Evolutionary conservation across 2,113 vertebrate species (phyloP).

Genomic region (Callipepla squamata): DNA sequence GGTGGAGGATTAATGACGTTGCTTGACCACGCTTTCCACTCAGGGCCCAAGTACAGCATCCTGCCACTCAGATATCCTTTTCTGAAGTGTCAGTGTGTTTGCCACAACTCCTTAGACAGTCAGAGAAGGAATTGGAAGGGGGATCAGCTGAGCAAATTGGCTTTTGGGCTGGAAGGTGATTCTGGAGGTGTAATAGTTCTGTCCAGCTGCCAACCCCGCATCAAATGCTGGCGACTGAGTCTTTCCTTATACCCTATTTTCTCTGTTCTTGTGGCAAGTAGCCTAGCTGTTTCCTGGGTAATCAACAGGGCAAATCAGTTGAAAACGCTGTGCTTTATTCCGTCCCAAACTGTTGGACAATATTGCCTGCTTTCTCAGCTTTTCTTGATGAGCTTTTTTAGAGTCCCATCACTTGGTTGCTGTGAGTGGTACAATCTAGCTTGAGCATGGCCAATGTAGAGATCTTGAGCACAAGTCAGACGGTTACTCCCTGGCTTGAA

Average conservation of each 20-base stretch:
- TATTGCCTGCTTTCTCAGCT: background rate
- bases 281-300: background rate
- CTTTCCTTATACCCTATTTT: background rate
- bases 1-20: background rate
- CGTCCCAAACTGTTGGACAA: background rate
- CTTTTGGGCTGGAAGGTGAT: background rate
- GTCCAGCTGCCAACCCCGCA: background rate
- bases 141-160: background rate
- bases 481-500: background rate
- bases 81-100: background rate
- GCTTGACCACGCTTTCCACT: background rate
- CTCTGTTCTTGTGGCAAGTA: background rate
- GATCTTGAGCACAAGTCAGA: background rate
- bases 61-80: background rate
- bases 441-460: background rate
- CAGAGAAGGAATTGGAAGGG: background rate
- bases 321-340: background rate
- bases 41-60: background rate
- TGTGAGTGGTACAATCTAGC: fast-evolving
- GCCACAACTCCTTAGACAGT: background rate
- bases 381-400: background rate
- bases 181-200: background rate
- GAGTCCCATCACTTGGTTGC: background rate
- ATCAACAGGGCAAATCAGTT: fast-evolving
- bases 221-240: background rate